Evolutionary conservation across 1,140 invertebrate species (phyloP).

Genomic region (Bradysia coprophila): DNA sequence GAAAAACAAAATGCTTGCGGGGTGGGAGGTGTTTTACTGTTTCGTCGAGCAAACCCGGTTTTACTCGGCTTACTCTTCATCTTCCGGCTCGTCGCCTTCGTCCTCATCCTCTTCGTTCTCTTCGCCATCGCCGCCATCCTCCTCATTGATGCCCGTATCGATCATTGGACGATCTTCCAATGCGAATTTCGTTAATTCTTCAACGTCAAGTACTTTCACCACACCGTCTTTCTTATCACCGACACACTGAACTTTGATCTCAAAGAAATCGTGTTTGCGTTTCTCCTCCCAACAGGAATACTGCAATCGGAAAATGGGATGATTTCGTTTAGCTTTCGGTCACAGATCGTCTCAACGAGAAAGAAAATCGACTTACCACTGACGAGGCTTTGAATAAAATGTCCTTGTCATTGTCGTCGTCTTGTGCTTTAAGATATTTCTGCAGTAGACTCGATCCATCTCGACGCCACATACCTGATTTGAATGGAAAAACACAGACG

Average conservation of each 20-base stretch:
- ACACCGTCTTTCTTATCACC: not conserved
- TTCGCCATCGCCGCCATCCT: not conserved
- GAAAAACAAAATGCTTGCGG: too few relatives aligned
- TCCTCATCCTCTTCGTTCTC: not conserved
- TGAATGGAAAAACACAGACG: too few relatives aligned
- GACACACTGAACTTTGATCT: not conserved
- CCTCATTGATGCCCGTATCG: not conserved
- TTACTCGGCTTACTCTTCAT: not conserved
- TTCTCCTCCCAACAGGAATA: constrained; percentile 1
- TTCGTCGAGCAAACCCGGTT: too few relatives aligned
- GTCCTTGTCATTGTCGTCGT: not conserved
- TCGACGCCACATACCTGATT: constrained; percentile 1
- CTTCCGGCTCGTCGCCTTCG: not conserved
- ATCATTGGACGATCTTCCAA: not conserved
- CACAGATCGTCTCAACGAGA: too few relatives aligned
- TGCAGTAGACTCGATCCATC: not conserved
- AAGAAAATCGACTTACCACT: not conserved
- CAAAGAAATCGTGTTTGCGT: not conserved
- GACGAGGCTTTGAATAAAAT: not conserved
- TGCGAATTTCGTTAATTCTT: not conserved
- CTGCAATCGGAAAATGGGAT: not conserved
- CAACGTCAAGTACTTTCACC: not conserved
- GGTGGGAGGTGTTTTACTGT: too few relatives aligned
- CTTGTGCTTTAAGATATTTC: not conserved
- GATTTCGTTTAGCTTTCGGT: not conserved